These are phyloP conservation scores for Aproaerema taeniolella DNA, from an alignment of 2,888 invertebrate genomes.

Conservation along the genomic window DNA sequence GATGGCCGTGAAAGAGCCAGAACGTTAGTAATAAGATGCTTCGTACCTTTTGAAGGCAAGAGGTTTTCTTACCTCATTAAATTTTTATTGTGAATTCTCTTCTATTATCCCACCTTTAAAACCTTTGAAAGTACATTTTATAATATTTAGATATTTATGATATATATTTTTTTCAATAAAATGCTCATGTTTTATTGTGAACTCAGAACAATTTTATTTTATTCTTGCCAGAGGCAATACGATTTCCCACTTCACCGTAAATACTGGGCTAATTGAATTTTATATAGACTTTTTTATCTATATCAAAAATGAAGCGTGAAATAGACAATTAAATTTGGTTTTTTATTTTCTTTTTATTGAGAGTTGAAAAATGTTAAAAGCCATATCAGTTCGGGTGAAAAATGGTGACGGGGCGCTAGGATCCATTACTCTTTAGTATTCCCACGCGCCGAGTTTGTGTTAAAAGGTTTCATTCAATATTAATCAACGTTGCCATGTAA, in stretches of 20 bases:
- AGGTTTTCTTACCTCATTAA: not conserved
- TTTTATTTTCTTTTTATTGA: constrained; percentile 14
- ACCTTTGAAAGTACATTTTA: no score
- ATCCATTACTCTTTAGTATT: constrained; percentile 30
- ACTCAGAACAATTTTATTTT: no score
- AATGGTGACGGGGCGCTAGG: constrained; percentile 31
- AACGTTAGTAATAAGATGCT: not conserved
- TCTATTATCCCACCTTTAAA: no score
- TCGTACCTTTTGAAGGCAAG: not conserved
- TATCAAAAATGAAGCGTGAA: constrained; percentile 45
- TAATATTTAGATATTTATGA: no score
- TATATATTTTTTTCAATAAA: no score
- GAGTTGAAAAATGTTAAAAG: constrained; percentile 24
- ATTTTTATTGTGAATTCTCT: no score
- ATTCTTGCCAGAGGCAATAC: no score
- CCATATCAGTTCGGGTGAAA: constrained; percentile 48
- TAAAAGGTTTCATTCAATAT: constrained; percentile 38
- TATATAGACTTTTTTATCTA: constrained; percentile 26
- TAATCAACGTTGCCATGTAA: constrained; percentile 35
- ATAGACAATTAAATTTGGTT: constrained; percentile 32
- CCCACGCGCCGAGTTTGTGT: constrained; percentile 38
- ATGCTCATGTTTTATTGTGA: no score
- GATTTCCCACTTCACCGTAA: no score
- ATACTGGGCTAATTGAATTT: constrained; percentile 21
- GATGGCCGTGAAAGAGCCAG: constrained; percentile 24